These are phyloP conservation scores for Knipowitschia caucasica DNA, from an alignment of 2,797 vertebrate genomes.

Conservation along the genomic window DNA sequence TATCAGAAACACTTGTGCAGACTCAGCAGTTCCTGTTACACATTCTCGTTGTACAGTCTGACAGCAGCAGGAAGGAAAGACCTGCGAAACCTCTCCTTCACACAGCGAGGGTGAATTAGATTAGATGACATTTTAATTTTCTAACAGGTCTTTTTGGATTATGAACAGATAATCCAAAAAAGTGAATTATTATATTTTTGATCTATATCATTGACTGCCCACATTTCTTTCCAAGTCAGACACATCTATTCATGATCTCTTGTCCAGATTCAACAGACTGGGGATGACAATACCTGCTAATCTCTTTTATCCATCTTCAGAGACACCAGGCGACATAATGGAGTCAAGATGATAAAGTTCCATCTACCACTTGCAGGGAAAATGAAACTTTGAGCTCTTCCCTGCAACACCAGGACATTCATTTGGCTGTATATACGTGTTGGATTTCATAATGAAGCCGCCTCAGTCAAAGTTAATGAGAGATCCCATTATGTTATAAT, in stretches of 20 bases:
- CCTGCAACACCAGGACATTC: background rate
- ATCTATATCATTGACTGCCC: too few species aligned
- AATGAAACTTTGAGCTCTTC: background rate
- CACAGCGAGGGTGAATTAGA: too few species aligned
- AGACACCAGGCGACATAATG: conserved; percentile 1
- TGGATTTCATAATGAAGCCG: background rate
- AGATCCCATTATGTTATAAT: conserved; percentile 4
- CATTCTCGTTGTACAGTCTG: too few species aligned
- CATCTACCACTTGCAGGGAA: background rate
- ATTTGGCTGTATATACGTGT: background rate
- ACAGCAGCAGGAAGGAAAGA: too few species aligned
- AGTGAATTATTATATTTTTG: too few species aligned
- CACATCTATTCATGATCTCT: background rate
- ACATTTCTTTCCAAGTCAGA: too few species aligned
- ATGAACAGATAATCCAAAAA: too few species aligned
- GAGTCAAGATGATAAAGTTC: conserved; percentile 10
- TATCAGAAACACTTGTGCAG: too few species aligned
- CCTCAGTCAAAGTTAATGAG: background rate
- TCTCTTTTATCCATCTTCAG: conserved; percentile 5
- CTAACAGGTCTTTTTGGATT: too few species aligned
- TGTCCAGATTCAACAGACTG: conserved; percentile 5
- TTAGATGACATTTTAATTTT: too few species aligned
- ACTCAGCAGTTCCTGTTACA: too few species aligned
- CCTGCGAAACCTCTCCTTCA: too few species aligned
- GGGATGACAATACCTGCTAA: conserved; percentile 3